Evolutionary conservation across 2,797 vertebrate genomes (phyloP).

Genomic region (Artibeus lituratus): DNA sequence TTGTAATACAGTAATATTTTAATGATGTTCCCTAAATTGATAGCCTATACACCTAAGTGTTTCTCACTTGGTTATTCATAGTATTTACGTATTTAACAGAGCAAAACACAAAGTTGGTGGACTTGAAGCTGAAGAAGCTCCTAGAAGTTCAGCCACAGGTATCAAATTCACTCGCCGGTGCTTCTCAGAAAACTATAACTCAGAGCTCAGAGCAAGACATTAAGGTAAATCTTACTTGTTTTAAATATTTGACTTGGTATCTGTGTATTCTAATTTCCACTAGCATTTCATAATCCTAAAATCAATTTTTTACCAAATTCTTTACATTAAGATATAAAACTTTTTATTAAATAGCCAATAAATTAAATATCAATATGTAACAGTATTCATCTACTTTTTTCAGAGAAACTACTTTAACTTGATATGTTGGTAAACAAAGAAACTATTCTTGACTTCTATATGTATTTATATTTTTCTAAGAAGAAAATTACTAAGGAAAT

Average conservation of each 20-base stretch:
- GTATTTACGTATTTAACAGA: slow-evolving; percentile 86
- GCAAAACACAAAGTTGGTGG: slow-evolving; percentile 91
- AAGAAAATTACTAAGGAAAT: slow-evolving; percentile 38
- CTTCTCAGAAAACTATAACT: slow-evolving; percentile 85
- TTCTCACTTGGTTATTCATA: slow-evolving; percentile 76
- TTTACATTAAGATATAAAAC: slow-evolving; percentile 45
- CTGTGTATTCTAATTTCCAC: slow-evolving; percentile 15
- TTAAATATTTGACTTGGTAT: slow-evolving; percentile 67
- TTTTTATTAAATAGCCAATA: background rate
- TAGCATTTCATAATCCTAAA: slow-evolving; percentile 68
- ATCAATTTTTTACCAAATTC: slow-evolving; percentile 63
- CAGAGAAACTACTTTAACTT: slow-evolving; percentile 31
- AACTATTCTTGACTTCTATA: slow-evolving; percentile 5
- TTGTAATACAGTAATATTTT: slow-evolving; percentile 56
- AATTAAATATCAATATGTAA: slow-evolving; percentile 39
- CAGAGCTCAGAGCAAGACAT: slow-evolving; percentile 85
- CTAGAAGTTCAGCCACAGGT: slow-evolving; percentile 90
- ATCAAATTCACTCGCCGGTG: slow-evolving; percentile 86
- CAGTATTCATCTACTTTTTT: background rate
- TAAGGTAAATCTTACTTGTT: slow-evolving; percentile 83
- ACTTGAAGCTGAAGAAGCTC: slow-evolving; percentile 94
- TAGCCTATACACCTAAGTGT: slow-evolving; percentile 71
- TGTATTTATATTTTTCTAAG: slow-evolving; percentile 43
- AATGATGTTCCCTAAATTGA: slow-evolving; percentile 71
- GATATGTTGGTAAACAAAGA: background rate